phyloP scores from a whole-genome alignment of 2,113 vertebrate genomes.

The Ailurus styani region DNA sequence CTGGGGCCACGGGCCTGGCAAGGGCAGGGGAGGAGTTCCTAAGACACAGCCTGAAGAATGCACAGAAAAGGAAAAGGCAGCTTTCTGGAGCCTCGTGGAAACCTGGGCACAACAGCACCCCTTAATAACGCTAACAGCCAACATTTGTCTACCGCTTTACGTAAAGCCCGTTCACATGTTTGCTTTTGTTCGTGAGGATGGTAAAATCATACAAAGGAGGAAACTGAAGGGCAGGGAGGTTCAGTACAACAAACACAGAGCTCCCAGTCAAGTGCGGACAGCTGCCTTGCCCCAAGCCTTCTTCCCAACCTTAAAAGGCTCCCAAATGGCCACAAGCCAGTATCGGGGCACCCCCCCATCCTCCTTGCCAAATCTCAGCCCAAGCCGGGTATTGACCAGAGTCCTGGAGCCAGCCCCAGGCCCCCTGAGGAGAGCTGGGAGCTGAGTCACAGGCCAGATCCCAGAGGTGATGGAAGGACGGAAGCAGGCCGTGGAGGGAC shows the following conservation, averaged over 20 bases:
- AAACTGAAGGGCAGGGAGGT: neutral
- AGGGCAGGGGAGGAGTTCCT: neutral
- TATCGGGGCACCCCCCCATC: neutral
- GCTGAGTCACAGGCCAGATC: constrained; percentile 66
- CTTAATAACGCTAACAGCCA: constrained; percentile 33
- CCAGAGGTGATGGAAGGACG: constrained; percentile 44
- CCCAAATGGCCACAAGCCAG: constrained; percentile 20
- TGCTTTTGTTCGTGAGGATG: neutral
- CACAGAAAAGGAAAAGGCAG: neutral
- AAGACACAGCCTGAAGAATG: neutral
- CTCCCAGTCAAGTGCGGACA: constrained; percentile 44
- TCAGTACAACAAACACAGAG: neutral
- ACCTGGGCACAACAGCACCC: neutral
- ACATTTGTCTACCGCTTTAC: constrained; percentile 64
- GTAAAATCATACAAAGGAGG: constrained; percentile 63
- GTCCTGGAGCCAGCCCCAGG: constrained; percentile 23
- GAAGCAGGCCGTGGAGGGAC: neutral
- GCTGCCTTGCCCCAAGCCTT: constrained; percentile 41
- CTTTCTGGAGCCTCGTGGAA: neutral
- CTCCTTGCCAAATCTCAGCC: constrained; percentile 8
- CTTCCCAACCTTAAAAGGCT: constrained; percentile 60
- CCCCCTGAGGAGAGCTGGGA: neutral
- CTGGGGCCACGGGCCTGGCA: neutral
- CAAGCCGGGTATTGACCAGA: constrained; percentile 54
- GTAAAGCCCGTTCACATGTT: constrained; percentile 55